phyloP scores from a whole-genome alignment of 2,113 vertebrate species.

The Limnothrissa miodon region DNA sequence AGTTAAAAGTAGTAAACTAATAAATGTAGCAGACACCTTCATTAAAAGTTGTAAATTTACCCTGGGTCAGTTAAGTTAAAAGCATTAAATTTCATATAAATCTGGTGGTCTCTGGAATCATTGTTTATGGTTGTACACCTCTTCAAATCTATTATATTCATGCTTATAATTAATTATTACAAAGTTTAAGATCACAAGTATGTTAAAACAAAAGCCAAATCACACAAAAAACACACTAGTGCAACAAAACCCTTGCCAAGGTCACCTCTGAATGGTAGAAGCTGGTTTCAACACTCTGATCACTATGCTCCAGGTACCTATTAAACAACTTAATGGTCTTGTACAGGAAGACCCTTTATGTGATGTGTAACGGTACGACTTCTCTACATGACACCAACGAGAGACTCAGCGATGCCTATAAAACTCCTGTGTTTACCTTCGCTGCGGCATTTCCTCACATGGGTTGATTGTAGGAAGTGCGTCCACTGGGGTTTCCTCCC shows the following conservation, averaged over 20 bases:
- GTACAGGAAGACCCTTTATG: not conserved
- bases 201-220: not conserved
- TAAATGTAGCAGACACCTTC: no score
- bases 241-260: not conserved
- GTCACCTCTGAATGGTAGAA: not conserved
- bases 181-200: not conserved
- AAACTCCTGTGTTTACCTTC: not conserved
- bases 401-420: not conserved
- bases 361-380: not conserved
- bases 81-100: not conserved
- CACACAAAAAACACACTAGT: not conserved
- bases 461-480: not conserved
- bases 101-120: not conserved
- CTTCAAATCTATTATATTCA: not conserved
- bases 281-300: not conserved
- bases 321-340: not conserved
- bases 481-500: not conserved
- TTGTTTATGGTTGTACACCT: not conserved
- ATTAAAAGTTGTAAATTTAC: no score
- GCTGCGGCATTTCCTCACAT: not conserved
- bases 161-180: not conserved
- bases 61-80: no score
- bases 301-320: not conserved
- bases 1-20: no score
- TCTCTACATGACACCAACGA: not conserved